Evolutionary conservation across 1,140 invertebrate genomes (phyloP), one percentile per base, ranked within the genome.

Genomic region (Hesperophylax magnus): DNA sequence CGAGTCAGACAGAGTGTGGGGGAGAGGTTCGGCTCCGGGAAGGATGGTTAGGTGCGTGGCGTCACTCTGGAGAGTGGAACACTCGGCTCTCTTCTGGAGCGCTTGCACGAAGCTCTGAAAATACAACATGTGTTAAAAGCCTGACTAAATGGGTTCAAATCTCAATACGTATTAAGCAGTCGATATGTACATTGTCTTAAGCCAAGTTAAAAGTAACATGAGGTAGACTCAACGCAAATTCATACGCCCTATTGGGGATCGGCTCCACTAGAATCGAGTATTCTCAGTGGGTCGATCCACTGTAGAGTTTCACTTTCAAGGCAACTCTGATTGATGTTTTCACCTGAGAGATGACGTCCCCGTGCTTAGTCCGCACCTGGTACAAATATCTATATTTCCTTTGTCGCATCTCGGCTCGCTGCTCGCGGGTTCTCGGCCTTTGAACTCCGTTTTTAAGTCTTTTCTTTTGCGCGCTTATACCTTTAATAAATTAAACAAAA

Each of bases 301-400:
- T 47, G 39, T 47, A 11, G 6, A 47, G 39, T 14, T 14, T 47
- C 39, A 47, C 9, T 47, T 47, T 47, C 39, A 47, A 47, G 39
- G 39, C 39, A 14, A 14, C 9, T 47, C 39, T 47, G 0, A 47
- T 47, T 47, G 39, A 47, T 47, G 39, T 47, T 81, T 34, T 86
- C 85, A 94, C 95, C 92, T 97, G 96, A 84, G 95, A 96, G 78
- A 97, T 96, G 84, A 97, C 95, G 90, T 97, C 96, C 17, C 96
- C 96, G 84, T 97, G 95, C 47, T 95, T 94, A 15, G 96, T 95
- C 82, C 96, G 91, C 78, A 97, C 95, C 90, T 97, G 96, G 90
- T 97, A 97, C 81, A 97, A 89, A 87, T 97, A 97, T 75, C 96
- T 91, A 87, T 97, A 97, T 87, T 96, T 95, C 84, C 95, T 94